phyloP scores from a whole-genome alignment of 2,113 vertebrate species.

The Hirundichthys speculiger region DNA sequence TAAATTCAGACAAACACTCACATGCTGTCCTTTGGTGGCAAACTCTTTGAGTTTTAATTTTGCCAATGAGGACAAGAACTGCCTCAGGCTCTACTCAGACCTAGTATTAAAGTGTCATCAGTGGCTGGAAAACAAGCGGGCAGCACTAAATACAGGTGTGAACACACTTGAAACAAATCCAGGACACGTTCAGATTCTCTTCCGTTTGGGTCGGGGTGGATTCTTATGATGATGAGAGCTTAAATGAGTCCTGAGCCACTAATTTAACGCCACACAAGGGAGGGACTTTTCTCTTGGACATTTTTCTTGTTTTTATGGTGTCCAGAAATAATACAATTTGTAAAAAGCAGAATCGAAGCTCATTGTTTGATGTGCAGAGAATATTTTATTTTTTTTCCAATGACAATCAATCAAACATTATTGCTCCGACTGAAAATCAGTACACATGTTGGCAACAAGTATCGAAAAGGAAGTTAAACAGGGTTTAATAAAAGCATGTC shows the following conservation, averaged over 20 bases:
- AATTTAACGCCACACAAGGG: not conserved
- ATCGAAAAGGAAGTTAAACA: not conserved
- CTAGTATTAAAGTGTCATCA: not conserved
- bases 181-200: not conserved
- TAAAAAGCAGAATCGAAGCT: too few species aligned
- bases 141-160: not conserved
- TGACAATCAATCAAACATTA: too few species aligned
- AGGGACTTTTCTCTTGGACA: too few species aligned
- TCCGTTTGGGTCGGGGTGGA: not conserved
- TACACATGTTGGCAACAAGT: too few species aligned
- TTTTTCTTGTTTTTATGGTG: not conserved
- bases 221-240: not conserved
- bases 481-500: not conserved
- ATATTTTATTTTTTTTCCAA: too few species aligned
- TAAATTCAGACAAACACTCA: not conserved
- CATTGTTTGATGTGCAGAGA: too few species aligned
- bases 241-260: not conserved
- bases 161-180: not conserved
- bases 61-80: constrained; percentile 1
- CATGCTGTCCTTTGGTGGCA: constrained; percentile 5
- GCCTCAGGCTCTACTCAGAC: constrained; percentile 7
- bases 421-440: not conserved
- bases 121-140: not conserved
- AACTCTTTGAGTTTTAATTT: constrained; percentile 27
- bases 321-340: not conserved